These are phyloP conservation scores for Philereme vetulata DNA, from an alignment of 2,888 invertebrate species.

Conservation along the genomic window DNA sequence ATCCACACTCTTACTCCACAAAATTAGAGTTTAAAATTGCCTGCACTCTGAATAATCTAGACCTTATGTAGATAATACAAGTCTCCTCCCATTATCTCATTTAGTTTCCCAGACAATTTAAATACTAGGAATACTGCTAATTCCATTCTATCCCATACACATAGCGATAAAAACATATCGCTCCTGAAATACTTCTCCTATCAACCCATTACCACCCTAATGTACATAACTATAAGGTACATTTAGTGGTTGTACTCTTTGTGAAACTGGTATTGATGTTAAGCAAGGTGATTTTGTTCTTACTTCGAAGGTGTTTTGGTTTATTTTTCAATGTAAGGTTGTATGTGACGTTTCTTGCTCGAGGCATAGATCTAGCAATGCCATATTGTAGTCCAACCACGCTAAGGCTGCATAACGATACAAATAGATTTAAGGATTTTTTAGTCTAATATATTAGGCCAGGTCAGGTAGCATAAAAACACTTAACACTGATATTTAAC, in stretches of 20 bases:
- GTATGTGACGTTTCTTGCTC: conserved; percentile 12
- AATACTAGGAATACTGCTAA: conserved; percentile 37
- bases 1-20: too few species aligned
- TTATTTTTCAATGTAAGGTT: conserved; percentile 1
- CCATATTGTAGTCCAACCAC: neutral
- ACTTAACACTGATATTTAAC: too few species aligned
- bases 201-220: conserved; percentile 16
- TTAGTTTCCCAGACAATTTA: conserved; percentile 36
- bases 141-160: conserved; percentile 16
- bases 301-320: neutral
- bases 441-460: too few species aligned
- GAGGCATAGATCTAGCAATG: conserved; percentile 17
- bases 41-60: too few species aligned
- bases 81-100: conserved; percentile 18
- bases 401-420: too few species aligned
- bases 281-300: conserved; percentile 4
- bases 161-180: conserved; percentile 23
- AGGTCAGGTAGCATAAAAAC: too few species aligned
- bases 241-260: conserved; percentile 13
- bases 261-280: conserved; percentile 9
- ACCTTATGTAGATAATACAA: too few species aligned
- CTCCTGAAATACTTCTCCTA: conserved; percentile 15
- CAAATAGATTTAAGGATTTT: too few species aligned
- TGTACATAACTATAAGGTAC: conserved; percentile 8
- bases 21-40: too few species aligned